A percentile compares a stretch with the other conserved stretches of the same genome.
phyloP scores from a whole-genome alignment of 2,113 vertebrate genomes.

The Lontra canadensis region DNA sequence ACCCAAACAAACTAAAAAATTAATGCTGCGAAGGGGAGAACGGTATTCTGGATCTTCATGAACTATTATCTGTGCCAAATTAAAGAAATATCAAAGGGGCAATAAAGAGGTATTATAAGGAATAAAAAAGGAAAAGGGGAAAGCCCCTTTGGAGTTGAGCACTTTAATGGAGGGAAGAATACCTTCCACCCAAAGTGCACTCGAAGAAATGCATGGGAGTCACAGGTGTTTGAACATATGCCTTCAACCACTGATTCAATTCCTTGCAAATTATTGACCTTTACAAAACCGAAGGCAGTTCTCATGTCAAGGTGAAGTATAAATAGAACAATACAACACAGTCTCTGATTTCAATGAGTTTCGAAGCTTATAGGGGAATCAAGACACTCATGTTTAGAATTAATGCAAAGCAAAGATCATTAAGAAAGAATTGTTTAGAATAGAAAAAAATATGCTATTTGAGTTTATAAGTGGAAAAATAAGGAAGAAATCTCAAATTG shows the following conservation, averaged over 20 bases:
- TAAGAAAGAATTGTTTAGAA: background rate
- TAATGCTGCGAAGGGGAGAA: background rate
- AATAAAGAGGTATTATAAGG: background rate
- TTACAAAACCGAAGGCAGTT: background rate
- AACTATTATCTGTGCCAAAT: background rate
- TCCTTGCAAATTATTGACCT: background rate
- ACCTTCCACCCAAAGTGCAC: background rate
- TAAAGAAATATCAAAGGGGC: background rate
- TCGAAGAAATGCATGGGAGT: background rate
- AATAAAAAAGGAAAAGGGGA: background rate
- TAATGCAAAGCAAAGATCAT: background rate
- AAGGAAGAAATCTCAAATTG: background rate
- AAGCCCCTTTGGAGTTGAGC: background rate
- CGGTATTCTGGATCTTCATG: background rate
- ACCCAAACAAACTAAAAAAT: slow-evolving; percentile 64
- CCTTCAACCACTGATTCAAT: background rate
- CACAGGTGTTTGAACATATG: background rate
- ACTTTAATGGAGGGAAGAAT: background rate
- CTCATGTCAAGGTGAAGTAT: background rate
- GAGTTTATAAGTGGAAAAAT: background rate
- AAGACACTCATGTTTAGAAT: background rate
- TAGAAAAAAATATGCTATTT: background rate
- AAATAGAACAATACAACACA: background rate
- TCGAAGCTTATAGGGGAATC: background rate
- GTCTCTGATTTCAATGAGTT: background rate